Evolutionary conservation across 2,888 invertebrate genomes (phyloP).

Genomic region (Pycnomerus fuliginosus): DNA sequence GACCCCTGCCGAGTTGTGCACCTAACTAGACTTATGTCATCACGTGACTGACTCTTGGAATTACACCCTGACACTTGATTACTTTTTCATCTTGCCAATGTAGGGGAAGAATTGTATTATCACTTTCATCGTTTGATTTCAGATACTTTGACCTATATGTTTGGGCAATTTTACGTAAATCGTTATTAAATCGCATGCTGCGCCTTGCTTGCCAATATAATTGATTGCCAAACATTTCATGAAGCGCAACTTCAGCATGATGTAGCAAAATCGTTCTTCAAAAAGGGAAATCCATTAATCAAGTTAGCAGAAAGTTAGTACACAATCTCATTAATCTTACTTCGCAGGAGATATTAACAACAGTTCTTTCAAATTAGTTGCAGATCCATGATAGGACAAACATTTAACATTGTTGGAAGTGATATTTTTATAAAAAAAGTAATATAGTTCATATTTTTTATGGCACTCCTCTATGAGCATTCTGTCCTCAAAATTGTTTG

Average conservation of each 20-base stretch:
- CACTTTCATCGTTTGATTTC: slow-evolving; percentile 62
- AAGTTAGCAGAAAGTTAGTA: slow-evolving; percentile 4
- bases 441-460: slow-evolving; percentile 56
- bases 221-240: slow-evolving; percentile 80
- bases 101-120: slow-evolving; percentile 59
- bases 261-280: slow-evolving; percentile 65
- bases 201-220: slow-evolving; percentile 84
- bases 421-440: slow-evolving; percentile 74
- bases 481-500: slow-evolving; percentile 80
- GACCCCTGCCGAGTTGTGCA: no score
- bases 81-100: slow-evolving; percentile 66
- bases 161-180: slow-evolving; percentile 67
- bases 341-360: slow-evolving; percentile 55
- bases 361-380: slow-evolving; percentile 63
- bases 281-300: slow-evolving; percentile 9
- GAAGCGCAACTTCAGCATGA: slow-evolving; percentile 84
- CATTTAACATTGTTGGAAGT: slow-evolving; percentile 68
- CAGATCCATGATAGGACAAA: slow-evolving; percentile 80
- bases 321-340: slow-evolving; percentile 44
- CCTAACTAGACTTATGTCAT: no score
- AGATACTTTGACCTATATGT: slow-evolving; percentile 64
- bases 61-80: slow-evolving; percentile 17
- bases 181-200: slow-evolving; percentile 85
- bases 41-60: neutral
- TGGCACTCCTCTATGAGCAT: slow-evolving; percentile 64